Conservation (phyloP, 2,113 vertebrate species). For the Poicephalus gulielmi region DNA sequence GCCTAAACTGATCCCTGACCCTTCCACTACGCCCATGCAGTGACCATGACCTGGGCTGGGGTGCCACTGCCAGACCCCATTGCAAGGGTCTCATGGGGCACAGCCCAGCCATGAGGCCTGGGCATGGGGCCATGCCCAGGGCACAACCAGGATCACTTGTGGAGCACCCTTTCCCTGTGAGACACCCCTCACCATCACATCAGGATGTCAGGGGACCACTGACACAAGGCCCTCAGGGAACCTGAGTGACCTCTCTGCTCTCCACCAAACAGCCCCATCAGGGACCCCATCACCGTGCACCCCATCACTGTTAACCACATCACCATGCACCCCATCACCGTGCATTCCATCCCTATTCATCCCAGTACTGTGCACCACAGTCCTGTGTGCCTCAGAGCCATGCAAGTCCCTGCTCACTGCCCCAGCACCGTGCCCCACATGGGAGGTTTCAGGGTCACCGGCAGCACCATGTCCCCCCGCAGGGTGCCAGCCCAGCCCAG, state of each 20-base stretch:
- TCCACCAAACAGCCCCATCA: not conserved
- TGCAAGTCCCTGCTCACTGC: not conserved
- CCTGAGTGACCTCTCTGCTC: accelerated
- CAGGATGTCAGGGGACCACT: not conserved
- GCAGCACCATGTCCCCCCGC: not conserved
- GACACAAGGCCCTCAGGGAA: accelerated
- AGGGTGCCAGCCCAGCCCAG: constrained; percentile 52
- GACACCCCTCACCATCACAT: not conserved
- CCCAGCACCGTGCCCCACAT: not conserved
- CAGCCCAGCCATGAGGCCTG: too few relatives aligned
- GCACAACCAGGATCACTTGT: accelerated
- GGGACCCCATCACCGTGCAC: not conserved
- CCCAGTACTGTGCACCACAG: accelerated
- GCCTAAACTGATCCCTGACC: not conserved
- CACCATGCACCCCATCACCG: not conserved
- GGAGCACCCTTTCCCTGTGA: not conserved
- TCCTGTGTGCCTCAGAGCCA: not conserved
- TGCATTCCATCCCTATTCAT: accelerated
- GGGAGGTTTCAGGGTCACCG: accelerated
- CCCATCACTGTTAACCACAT: not conserved
- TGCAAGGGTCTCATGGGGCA: accelerated
- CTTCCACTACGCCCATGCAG: accelerated
- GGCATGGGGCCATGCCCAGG: not conserved
- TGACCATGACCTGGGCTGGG: accelerated
- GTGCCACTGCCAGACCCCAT: not conserved